Evolutionary conservation across 2,888 invertebrate species (phyloP), one percentile per base, ranked within the genome.

Genomic region (Idaea biselata): DNA sequence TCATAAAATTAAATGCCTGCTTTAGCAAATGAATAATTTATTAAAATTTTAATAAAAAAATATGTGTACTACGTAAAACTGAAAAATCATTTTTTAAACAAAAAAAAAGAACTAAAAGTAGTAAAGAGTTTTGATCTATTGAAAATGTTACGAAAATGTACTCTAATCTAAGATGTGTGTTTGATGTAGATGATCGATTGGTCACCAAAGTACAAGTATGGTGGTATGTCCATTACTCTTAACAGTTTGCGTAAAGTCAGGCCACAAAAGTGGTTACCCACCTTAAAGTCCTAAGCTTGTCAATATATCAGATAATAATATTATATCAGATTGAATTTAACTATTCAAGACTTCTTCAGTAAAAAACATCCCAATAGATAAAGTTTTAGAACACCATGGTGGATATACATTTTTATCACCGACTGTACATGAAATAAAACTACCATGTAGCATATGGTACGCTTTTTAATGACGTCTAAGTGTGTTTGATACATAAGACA

Each of bases 391-490:
- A 25, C 25, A 25, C 25, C 5, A 25, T 25, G 25, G 25, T 25
- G 25, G 25, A 25, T 25, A 25, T 25, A 25, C 25, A 5, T 25
- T 25, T 25, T 25, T 5, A 25, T 25, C 1, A 25, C 25, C 25
- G 25, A 18, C 66, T 73, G 74, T 70, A 69, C 66, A 68, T 68
- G 76, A 91, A 91, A 91, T 91, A 88, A 91, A 91, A 91, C 90
- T 81, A 86, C 82, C 70, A 66, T 73, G 74, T 79, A 85, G 82
- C 84, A 86, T 87, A 86, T 83, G 83, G 66, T 83, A 90, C 83
- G 87, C 82, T 75, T 81, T 89, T 91, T 91, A 91, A 91, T 90
- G 84, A 87, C 81, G 85, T 88, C 83, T 84, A 89, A 83, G 79
- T 84, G 82, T 84, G 77, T 84, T 82, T 80, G 83, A 84, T 87